These are phyloP conservation scores for Crioceris asparagi DNA, from an alignment of 2,888 invertebrate genomes.

Conservation along the genomic window DNA sequence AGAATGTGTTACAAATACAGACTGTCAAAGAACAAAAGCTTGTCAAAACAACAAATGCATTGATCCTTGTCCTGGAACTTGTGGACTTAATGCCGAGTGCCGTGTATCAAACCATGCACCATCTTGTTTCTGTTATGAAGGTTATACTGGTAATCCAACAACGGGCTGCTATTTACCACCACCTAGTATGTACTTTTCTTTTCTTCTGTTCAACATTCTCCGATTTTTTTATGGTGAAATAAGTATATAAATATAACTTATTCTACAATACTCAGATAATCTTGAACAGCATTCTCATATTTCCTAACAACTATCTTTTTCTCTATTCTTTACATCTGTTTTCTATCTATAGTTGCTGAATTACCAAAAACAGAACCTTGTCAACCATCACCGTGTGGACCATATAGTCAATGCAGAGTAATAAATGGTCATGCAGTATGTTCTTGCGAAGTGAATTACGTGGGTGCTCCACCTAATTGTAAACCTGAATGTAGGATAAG, in stretches of 20 bases:
- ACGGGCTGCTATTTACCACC: conserved; percentile 36
- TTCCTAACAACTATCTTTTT: conserved; percentile 1
- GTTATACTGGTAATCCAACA: conserved; percentile 68
- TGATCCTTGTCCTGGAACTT: conserved; percentile 73
- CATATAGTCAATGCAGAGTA: conserved; percentile 64
- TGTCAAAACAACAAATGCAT: conserved; percentile 78
- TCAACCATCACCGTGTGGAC: conserved; percentile 65
- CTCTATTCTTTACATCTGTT: conserved; percentile 21
- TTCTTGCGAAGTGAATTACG: conserved; percentile 62
- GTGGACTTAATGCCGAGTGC: conserved; percentile 72
- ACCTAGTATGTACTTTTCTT: conserved; percentile 29
- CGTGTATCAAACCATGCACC: conserved; percentile 73
- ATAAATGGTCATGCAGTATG: conserved; percentile 66
- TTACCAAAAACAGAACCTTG: conserved; percentile 51
- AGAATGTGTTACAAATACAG: conserved; percentile 75
- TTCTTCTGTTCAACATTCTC: too few relatives aligned
- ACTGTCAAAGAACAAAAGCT: conserved; percentile 64
- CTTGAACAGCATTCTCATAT: background rate
- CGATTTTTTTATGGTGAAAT: too few relatives aligned
- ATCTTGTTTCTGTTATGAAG: conserved; percentile 66
- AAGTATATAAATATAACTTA: background rate
- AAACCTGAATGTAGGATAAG: conserved; percentile 68
- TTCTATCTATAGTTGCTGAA: conserved; percentile 32
- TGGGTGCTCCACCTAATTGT: conserved; percentile 67
- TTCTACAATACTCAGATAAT: background rate